Conservation (phyloP, 2,797 vertebrate genomes). For the Gobionotothen gibberifrons region DNA sequence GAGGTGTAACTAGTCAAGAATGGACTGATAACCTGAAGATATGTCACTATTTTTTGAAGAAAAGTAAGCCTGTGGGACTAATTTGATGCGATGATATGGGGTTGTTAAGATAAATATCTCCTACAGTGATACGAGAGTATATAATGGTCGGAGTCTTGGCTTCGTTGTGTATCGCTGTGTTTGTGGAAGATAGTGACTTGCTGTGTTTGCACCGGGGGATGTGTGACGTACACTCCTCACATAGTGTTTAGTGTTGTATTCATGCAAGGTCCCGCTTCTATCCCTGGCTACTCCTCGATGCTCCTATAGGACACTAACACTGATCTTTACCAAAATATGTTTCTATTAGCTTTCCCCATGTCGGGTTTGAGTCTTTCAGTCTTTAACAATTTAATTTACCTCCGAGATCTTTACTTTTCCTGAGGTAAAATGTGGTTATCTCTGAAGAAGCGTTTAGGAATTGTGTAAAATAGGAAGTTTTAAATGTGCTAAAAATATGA, state of each 20-base stretch:
- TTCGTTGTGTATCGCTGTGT: constrained; percentile 44
- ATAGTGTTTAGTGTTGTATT: constrained; percentile 49
- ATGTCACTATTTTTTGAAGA: neutral
- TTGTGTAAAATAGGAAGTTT: neutral
- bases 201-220: constrained; percentile 60
- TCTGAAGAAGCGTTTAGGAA: neutral
- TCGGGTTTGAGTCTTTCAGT: neutral
- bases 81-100: neutral
- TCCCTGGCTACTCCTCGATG: constrained; percentile 3
- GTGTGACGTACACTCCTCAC: constrained; percentile 35
- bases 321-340: constrained; percentile 2
- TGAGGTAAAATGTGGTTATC: neutral
- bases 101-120: constrained; percentile 32
- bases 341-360: neutral
- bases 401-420: neutral
- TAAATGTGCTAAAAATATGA: neutral
- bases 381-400: neutral
- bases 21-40: neutral
- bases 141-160: constrained; percentile 2
- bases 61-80: neutral
- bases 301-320: constrained; percentile 11
- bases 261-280: constrained; percentile 26
- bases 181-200: constrained; percentile 59
- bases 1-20: too few species aligned
- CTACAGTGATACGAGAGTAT: neutral